Conservation (phyloP, 2,888 invertebrate species). For the Marronus borbonicus region DNA sequence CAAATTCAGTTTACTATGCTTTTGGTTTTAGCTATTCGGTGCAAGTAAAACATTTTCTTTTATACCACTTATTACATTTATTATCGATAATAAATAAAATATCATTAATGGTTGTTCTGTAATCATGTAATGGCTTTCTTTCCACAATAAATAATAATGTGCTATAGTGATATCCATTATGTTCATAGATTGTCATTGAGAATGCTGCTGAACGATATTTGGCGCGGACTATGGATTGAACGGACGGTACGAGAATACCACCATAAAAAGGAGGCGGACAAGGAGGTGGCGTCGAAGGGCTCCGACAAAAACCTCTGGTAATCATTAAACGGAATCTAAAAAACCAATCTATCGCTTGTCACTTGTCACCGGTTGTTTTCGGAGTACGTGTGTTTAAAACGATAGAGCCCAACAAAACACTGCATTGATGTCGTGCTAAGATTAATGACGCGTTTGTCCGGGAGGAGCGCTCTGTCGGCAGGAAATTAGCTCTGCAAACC, state of each 20-base stretch:
- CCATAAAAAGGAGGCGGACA: slow-evolving; percentile 34
- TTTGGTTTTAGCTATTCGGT: background rate
- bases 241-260: slow-evolving; percentile 36
- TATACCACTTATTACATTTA: slow-evolving; percentile 10
- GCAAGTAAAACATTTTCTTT: background rate
- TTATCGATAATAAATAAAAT: slow-evolving; percentile 45
- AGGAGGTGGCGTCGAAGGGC: slow-evolving; percentile 46
- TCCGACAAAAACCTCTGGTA: slow-evolving; percentile 50
- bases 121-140: slow-evolving; percentile 24
- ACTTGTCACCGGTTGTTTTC: slow-evolving; percentile 68
- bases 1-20: background rate
- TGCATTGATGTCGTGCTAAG: slow-evolving; percentile 66
- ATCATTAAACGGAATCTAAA: slow-evolving; percentile 63
- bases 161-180: slow-evolving; percentile 38
- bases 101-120: slow-evolving; percentile 32
- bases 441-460: slow-evolving; percentile 68
- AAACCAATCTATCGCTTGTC: slow-evolving; percentile 68
- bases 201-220: slow-evolving; percentile 23
- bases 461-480: slow-evolving; percentile 60
- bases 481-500: slow-evolving; percentile 64
- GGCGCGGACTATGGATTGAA: slow-evolving; percentile 40
- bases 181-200: slow-evolving; percentile 45
- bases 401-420: slow-evolving; percentile 64
- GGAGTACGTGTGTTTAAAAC: slow-evolving; percentile 64
- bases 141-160: slow-evolving; percentile 45